Percentiles rank a stretch among this genome's conserved stretches.
Conservation (phyloP, 2,888 invertebrate genomes). For the Athrips mouffetella region DNA sequence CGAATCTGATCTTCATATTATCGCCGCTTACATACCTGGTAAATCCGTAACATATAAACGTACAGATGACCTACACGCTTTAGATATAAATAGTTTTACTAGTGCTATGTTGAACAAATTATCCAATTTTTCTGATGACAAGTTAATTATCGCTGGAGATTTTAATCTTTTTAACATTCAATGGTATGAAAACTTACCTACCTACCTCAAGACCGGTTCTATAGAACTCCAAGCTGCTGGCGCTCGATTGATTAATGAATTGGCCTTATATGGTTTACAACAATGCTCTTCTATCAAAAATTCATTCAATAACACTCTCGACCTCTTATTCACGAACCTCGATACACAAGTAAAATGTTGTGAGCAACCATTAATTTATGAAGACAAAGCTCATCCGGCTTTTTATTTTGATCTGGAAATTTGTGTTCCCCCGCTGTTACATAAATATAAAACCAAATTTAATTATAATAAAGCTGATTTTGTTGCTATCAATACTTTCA, state of each 20-base stretch:
- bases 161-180: not conserved
- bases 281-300: not conserved
- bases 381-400: constrained; percentile 4
- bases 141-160: not conserved
- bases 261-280: not conserved
- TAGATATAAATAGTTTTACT: too few relatives aligned
- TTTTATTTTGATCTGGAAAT: not conserved
- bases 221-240: not conserved
- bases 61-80: too few relatives aligned
- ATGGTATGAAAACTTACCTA: too few relatives aligned
- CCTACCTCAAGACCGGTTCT: not conserved
- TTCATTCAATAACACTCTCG: not conserved
- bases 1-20: not conserved
- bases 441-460: not conserved
- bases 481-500: constrained; percentile 8
- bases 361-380: not conserved
- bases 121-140: too few relatives aligned
- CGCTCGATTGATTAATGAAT: not conserved
- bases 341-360: not conserved
- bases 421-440: too few relatives aligned
- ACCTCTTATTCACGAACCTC: constrained; percentile 5
- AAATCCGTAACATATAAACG: not conserved
- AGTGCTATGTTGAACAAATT: too few relatives aligned
- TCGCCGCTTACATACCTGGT: not conserved
- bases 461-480: constrained; percentile 12